Evolutionary conservation across 1,140 invertebrate species (phyloP).

Genomic region (Platorchestia sp.): DNA sequence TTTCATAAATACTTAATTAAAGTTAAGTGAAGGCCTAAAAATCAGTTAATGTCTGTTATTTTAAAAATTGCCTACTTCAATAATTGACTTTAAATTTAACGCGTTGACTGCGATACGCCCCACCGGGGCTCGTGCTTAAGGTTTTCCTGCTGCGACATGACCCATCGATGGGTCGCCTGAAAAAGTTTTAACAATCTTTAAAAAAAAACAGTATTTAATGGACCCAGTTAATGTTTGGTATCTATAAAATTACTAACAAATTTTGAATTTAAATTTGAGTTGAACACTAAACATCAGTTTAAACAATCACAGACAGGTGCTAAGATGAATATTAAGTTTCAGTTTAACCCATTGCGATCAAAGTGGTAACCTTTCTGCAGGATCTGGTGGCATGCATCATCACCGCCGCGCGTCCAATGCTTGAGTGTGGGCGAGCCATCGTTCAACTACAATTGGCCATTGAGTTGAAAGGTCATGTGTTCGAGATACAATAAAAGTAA

Average conservation of each 20-base stretch:
- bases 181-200: no score
- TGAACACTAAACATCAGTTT: not conserved
- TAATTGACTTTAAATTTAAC: not conserved
- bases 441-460: not conserved
- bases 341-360: not conserved
- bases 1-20: no score
- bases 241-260: not conserved
- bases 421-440: not conserved
- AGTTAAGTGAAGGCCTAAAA: no score
- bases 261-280: not conserved
- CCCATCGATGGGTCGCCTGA: no score
- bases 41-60: no score
- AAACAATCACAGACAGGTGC: not conserved
- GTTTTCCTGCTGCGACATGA: no score
- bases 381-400: not conserved
- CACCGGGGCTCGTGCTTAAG: no score
- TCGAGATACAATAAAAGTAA: not conserved
- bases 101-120: no score
- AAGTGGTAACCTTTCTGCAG: not conserved
- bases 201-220: no score
- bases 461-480: not conserved
- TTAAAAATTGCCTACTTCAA: not conserved
- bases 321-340: not conserved
- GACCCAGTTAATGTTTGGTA: no score
- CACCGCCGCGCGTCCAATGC: not conserved